These are phyloP conservation scores for Aphaenogaster floridana DNA, from an alignment of 1,140 invertebrate genomes.

Conservation along the genomic window DNA sequence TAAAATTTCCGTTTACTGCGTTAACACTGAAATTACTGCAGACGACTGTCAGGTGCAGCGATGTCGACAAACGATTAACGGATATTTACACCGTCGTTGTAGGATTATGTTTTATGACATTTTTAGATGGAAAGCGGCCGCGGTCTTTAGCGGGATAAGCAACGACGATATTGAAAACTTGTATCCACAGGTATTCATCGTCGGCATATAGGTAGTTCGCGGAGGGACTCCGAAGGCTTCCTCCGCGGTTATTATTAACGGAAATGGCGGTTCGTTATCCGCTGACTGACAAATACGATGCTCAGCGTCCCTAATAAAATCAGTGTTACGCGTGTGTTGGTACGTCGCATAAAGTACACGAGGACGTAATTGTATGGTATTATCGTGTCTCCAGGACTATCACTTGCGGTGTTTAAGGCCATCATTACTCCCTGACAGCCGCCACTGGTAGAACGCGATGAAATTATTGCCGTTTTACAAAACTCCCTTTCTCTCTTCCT, in stretches of 20 bases:
- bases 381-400: slow-evolving; percentile 72
- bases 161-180: slow-evolving; percentile 54
- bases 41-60: slow-evolving; percentile 21
- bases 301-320: slow-evolving; percentile 65
- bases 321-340: slow-evolving; percentile 49
- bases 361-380: slow-evolving; percentile 75
- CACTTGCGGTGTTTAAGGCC: slow-evolving; percentile 76
- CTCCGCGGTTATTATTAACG: slow-evolving; percentile 54
- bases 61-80: slow-evolving; percentile 35
- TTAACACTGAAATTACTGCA: slow-evolving; percentile 14
- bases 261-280: slow-evolving; percentile 59
- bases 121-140: slow-evolving; percentile 4
- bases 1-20: slow-evolving; percentile 19
- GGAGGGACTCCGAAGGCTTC: neutral
- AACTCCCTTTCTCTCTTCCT: slow-evolving; percentile 60
- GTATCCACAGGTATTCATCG: slow-evolving; percentile 17
- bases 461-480: slow-evolving; percentile 72
- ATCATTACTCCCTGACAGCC: slow-evolving; percentile 74
- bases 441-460: slow-evolving; percentile 68
- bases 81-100: slow-evolving; percentile 34
- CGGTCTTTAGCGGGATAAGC: slow-evolving; percentile 20
- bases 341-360: slow-evolving; percentile 71
- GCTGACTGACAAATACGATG: slow-evolving; percentile 61
- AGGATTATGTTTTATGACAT: slow-evolving; percentile 49
- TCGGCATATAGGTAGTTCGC: neutral